A percentile compares a stretch with the other conserved stretches of the same genome.
These are phyloP conservation scores for Xestia xanthographa DNA, from an alignment of 2,888 invertebrate species.

Conservation along the genomic window DNA sequence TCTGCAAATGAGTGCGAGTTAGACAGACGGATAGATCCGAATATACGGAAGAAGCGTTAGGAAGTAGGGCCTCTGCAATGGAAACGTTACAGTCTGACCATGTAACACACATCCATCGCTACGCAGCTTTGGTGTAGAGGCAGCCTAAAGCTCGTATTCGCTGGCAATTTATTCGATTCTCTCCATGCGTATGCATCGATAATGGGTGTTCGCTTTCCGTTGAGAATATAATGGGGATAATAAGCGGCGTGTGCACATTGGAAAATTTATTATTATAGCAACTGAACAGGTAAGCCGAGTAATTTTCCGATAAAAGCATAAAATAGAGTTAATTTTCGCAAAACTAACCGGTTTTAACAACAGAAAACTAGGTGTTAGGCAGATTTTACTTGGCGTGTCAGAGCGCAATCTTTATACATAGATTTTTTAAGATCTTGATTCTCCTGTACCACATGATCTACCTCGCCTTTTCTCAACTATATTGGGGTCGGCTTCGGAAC, in stretches of 20 bases:
- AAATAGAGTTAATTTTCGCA: background rate
- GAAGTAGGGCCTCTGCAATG: too few species aligned
- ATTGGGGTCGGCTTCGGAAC: too few species aligned
- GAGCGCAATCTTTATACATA: background rate
- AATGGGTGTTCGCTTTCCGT: conserved; percentile 57
- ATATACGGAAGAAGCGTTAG: too few species aligned
- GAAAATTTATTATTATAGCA: conserved; percentile 42
- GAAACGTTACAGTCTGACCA: background rate
- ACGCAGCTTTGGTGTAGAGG: background rate
- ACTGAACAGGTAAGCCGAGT: conserved; percentile 10
- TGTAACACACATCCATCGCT: conserved; percentile 1
- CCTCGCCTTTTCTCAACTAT: too few species aligned
- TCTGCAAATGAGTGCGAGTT: too few species aligned
- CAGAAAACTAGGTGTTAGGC: background rate
- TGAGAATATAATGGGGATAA: conserved; percentile 44
- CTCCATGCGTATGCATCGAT: conserved; percentile 62
- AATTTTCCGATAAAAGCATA: background rate
- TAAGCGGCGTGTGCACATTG: conserved; percentile 42
- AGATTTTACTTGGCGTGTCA: background rate
- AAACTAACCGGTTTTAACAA: too few species aligned
- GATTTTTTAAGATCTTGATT: background rate
- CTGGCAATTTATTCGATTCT: conserved; percentile 61
- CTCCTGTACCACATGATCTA: too few species aligned
- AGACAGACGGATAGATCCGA: too few species aligned
- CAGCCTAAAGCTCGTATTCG: conserved; percentile 25